Evolutionary conservation across 1,140 invertebrate species (phyloP).

Genomic region (Samia ricini): DNA sequence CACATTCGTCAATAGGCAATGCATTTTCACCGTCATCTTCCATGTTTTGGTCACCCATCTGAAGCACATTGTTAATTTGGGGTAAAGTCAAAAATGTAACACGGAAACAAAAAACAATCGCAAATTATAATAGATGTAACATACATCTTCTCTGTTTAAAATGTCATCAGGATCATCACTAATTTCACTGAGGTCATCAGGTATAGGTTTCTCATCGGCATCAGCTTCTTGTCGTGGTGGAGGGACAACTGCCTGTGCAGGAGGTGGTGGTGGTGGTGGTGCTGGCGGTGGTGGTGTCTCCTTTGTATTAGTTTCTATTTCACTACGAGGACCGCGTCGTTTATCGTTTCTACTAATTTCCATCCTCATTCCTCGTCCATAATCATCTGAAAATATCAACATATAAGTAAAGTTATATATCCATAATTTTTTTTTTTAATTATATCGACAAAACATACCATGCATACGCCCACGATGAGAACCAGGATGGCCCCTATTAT

Average conservation of each 20-base stretch:
- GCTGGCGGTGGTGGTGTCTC: slow-evolving; percentile 35
- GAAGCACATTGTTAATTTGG: slow-evolving; percentile 8
- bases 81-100: not conserved
- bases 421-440: not conserved
- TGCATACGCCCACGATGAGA: slow-evolving; percentile 60
- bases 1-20: slow-evolving; percentile 37
- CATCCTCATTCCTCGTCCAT: slow-evolving; percentile 60
- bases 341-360: slow-evolving; percentile 46
- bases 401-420: slow-evolving; percentile 4
- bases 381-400: slow-evolving; percentile 49
- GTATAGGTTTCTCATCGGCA: slow-evolving; percentile 78
- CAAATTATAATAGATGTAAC: slow-evolving; percentile 22
- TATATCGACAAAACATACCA: slow-evolving; percentile 34
- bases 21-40: slow-evolving; percentile 63
- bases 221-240: slow-evolving; percentile 66
- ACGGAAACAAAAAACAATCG: not conserved
- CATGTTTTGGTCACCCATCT: slow-evolving; percentile 64
- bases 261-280: slow-evolving; percentile 20
- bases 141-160: slow-evolving; percentile 86
- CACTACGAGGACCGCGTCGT: slow-evolving; percentile 47
- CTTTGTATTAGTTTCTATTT: slow-evolving; percentile 45
- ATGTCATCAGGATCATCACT: slow-evolving; percentile 93
- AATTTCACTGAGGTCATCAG: slow-evolving; percentile 90
- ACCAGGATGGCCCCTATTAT: slow-evolving; percentile 61
- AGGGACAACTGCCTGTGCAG: slow-evolving; percentile 20